Percentiles rank a stretch among this genome's conserved stretches.
Conservation (phyloP, 2,888 invertebrate species). For the Pharmacophagus antenor region DNA sequence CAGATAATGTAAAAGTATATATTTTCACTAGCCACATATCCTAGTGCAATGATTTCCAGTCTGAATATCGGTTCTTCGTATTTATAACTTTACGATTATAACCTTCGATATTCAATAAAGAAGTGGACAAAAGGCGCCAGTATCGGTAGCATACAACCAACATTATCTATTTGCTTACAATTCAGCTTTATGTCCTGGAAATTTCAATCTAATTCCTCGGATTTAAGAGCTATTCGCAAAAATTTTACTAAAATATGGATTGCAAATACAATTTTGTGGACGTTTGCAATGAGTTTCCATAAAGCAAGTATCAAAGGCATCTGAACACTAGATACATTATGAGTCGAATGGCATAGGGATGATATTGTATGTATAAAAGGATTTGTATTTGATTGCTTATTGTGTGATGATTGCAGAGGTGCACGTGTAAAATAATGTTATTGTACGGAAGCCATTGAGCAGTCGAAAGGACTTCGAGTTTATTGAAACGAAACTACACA, state of each 20-base stretch:
- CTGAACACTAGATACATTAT: constrained; percentile 46
- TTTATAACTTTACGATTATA: constrained; percentile 67
- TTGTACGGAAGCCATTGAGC: neutral
- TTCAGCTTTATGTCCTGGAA: neutral
- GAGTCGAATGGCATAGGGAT: constrained; percentile 32
- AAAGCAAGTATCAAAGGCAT: constrained; percentile 51
- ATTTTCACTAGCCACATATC: too few relatives aligned
- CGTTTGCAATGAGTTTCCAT: constrained; percentile 51
- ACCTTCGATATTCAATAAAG: constrained; percentile 69
- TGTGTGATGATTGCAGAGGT: constrained; percentile 26
- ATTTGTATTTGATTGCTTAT: constrained; percentile 25
- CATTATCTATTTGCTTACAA: constrained; percentile 6
- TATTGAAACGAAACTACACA: neutral
- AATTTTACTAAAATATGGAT: neutral
- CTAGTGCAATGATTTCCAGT: constrained; percentile 52
- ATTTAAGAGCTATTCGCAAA: neutral
- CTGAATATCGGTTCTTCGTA: constrained; percentile 62
- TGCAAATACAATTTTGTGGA: constrained; percentile 33
- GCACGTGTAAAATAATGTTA: constrained; percentile 15
- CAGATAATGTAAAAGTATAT: constrained; percentile 15
- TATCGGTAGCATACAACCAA: constrained; percentile 24
- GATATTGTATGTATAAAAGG: constrained; percentile 25
- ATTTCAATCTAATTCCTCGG: constrained; percentile 1
- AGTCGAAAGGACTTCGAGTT: neutral
- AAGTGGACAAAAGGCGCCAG: constrained; percentile 52